A percentile compares a stretch with the other conserved stretches of the same genome.
These are phyloP conservation scores for Trachelipus rathkii DNA, from an alignment of 1,140 invertebrate species.

Conservation along the genomic window DNA sequence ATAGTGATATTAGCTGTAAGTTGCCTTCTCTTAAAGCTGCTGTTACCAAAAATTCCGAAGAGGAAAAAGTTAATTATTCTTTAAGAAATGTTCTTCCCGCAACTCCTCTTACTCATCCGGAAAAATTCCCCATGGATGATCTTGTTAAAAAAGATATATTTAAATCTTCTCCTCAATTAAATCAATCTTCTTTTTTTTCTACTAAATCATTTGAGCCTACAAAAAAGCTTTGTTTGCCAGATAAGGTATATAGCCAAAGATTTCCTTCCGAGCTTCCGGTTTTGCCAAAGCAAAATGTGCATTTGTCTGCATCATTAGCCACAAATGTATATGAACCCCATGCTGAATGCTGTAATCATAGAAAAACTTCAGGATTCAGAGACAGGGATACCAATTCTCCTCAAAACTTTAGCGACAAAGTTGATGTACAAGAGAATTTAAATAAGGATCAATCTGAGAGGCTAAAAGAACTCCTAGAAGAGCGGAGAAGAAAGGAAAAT, in stretches of 20 bases:
- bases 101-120: conserved; percentile 48
- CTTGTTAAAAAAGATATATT: background rate
- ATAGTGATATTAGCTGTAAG: conserved; percentile 8
- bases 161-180: background rate
- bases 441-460: background rate
- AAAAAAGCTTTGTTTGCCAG: background rate
- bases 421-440: background rate
- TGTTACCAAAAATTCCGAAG: conserved; percentile 11
- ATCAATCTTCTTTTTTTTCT: background rate
- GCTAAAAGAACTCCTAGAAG: conserved; percentile 45
- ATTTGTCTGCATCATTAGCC: background rate
- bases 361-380: background rate
- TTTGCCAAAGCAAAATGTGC: background rate
- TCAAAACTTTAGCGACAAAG: background rate
- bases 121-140: conserved; percentile 44
- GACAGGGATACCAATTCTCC: background rate
- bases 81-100: conserved; percentile 42
- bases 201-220: background rate
- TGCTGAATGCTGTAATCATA: background rate
- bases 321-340: background rate
- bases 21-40: conserved; percentile 1
- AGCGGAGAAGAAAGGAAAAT: conserved; percentile 53
- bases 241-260: background rate
- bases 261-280: background rate
- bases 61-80: conserved; percentile 24